A percentile compares a stretch with the other conserved stretches of the same genome.
Conservation (phyloP, 2,113 vertebrate genomes). For the Plecotus auritus region DNA sequence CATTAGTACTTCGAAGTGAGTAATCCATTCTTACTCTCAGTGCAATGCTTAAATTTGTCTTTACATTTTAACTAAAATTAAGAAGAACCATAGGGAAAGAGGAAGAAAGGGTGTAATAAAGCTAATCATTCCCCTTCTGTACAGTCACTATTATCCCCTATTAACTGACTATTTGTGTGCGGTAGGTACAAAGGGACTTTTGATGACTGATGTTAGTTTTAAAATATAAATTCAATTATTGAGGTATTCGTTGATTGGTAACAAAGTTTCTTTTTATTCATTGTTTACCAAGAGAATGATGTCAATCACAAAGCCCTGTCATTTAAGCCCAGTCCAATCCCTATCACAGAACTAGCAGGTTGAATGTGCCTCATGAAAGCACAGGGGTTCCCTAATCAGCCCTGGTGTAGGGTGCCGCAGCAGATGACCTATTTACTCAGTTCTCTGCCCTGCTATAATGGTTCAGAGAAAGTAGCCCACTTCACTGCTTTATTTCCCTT, state of each 20-base stretch:
- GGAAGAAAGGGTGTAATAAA: background rate
- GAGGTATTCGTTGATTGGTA: background rate
- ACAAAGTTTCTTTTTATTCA: background rate
- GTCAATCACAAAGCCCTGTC: background rate
- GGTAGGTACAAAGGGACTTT: background rate
- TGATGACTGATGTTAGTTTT: background rate
- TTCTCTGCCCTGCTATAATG: background rate
- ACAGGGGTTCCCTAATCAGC: background rate
- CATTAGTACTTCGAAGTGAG: background rate
- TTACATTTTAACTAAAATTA: constrained; percentile 10
- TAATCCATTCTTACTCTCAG: background rate
- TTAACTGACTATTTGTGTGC: background rate
- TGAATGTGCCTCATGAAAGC: background rate
- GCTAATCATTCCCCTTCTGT: background rate
- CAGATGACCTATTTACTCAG: background rate
- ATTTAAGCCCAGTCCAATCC: background rate
- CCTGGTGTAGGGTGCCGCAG: too few relatives aligned
- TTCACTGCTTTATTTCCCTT: background rate
- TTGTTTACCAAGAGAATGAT: background rate
- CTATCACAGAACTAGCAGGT: background rate
- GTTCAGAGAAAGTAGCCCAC: background rate
- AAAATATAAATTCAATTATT: background rate
- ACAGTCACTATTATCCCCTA: accelerated
- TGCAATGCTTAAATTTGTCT: background rate
- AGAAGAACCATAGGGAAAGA: background rate